Evolutionary conservation across 2,888 invertebrate species (phyloP).

Genomic region (Trypoxylon attenuatum): DNA sequence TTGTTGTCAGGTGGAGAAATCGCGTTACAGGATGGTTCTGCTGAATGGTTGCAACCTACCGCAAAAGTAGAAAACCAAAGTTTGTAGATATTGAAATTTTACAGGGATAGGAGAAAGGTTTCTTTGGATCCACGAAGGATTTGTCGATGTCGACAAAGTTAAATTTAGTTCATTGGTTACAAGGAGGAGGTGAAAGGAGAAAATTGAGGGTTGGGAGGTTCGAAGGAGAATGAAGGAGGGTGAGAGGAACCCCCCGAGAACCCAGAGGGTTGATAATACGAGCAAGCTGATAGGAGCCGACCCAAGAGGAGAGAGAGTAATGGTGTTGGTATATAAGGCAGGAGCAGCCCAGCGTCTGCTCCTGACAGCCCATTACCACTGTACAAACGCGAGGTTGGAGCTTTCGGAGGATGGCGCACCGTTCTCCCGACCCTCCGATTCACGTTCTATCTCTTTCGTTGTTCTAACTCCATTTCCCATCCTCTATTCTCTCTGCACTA

Average conservation of each 20-base stretch:
- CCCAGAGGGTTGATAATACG: slow-evolving; percentile 34
- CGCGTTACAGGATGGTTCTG: too few relatives aligned
- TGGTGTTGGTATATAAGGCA: slow-evolving; percentile 68
- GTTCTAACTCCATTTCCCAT: slow-evolving; percentile 15
- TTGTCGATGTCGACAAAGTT: too few relatives aligned
- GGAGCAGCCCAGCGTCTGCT: slow-evolving; percentile 67
- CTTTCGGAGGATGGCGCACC: slow-evolving; percentile 52
- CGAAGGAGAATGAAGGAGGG: slow-evolving; percentile 5
- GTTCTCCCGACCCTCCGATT: slow-evolving; percentile 35
- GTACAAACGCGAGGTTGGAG: slow-evolving; percentile 64
- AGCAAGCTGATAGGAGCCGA: slow-evolving; percentile 51
- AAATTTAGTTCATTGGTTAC: neutral
- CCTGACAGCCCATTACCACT: slow-evolving; percentile 74
- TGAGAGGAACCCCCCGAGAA: slow-evolving; percentile 14
- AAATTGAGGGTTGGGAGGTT: neutral
- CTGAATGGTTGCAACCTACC: too few relatives aligned
- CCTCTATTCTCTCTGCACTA: neutral
- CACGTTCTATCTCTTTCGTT: slow-evolving; percentile 29
- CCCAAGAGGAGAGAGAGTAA: slow-evolving; percentile 48
- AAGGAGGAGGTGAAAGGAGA: neutral
- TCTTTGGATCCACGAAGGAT: too few relatives aligned
- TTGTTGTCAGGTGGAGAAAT: too few relatives aligned
- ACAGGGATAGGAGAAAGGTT: too few relatives aligned
- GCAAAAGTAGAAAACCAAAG: too few relatives aligned
- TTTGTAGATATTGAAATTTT: too few relatives aligned